Conservation (phyloP, 2,888 invertebrate species). For the Eurois occulta region DNA sequence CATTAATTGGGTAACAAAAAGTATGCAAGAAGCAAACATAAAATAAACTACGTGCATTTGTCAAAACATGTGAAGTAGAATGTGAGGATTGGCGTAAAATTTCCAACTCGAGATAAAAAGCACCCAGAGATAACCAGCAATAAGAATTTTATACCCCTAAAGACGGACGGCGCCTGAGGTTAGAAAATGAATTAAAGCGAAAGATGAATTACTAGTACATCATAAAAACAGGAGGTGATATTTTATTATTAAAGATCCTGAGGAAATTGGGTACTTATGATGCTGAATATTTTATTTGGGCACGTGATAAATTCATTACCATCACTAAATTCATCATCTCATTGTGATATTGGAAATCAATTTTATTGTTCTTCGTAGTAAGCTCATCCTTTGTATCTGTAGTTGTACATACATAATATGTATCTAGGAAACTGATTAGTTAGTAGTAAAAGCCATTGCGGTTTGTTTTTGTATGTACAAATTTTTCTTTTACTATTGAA, state of each 20-base stretch:
- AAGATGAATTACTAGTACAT: constrained; percentile 48
- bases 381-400: background rate
- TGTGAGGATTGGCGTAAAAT: constrained; percentile 4
- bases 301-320: constrained; percentile 12
- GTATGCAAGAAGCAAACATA: background rate
- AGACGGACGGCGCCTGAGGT: constrained; percentile 20
- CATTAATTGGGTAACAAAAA: background rate
- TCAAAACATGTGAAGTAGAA: constrained; percentile 9
- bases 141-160: constrained; percentile 40
- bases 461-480: background rate
- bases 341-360: background rate
- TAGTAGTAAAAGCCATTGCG: too few relatives aligned
- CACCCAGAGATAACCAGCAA: constrained; percentile 25
- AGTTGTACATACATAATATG: too few relatives aligned
- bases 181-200: constrained; percentile 49
- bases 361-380: background rate
- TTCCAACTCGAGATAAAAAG: constrained; percentile 16
- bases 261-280: constrained; percentile 12
- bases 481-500: background rate
- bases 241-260: constrained; percentile 35
- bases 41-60: constrained; percentile 22
- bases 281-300: constrained; percentile 37
- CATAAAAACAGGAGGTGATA: constrained; percentile 45
- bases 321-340: background rate
- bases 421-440: background rate